Evolutionary conservation across 2,797 vertebrate species (phyloP).

Genomic region (Tapirus indicus): DNA sequence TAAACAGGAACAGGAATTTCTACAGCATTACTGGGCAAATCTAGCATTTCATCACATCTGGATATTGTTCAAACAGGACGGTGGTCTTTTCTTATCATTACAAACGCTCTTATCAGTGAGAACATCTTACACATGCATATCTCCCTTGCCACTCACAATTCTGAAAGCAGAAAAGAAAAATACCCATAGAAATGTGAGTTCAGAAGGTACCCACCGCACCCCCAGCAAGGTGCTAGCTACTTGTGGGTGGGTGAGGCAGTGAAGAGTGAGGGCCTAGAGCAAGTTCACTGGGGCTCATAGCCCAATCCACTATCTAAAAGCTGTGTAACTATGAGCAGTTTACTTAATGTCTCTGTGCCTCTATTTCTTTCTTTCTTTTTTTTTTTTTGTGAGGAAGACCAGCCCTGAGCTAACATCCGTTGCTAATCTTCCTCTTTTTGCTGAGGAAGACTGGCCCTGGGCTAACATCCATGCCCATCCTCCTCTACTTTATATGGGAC

Average conservation of each 20-base stretch:
- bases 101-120: not conserved
- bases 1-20: not conserved
- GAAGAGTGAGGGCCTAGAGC: not conserved
- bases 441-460: too few species aligned
- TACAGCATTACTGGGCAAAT: not conserved
- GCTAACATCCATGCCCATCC: too few species aligned
- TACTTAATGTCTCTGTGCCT: not conserved
- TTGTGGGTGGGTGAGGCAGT: not conserved
- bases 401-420: too few species aligned
- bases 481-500: too few species aligned
- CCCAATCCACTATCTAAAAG: not conserved
- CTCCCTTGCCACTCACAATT: not conserved
- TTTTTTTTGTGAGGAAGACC: too few species aligned
- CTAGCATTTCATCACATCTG: not conserved
- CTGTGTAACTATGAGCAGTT: not conserved
- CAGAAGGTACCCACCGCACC: not conserved
- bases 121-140: not conserved
- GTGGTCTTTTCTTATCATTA: not conserved
- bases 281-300: not conserved
- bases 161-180: slow-evolving; percentile 27
- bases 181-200: not conserved
- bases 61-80: not conserved
- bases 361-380: not conserved
- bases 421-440: too few species aligned
- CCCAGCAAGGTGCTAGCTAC: not conserved